Evolutionary conservation across 53 echinoderm and acorn worm species (phyloP).

Genomic region (Paelopatides confundens): DNA sequence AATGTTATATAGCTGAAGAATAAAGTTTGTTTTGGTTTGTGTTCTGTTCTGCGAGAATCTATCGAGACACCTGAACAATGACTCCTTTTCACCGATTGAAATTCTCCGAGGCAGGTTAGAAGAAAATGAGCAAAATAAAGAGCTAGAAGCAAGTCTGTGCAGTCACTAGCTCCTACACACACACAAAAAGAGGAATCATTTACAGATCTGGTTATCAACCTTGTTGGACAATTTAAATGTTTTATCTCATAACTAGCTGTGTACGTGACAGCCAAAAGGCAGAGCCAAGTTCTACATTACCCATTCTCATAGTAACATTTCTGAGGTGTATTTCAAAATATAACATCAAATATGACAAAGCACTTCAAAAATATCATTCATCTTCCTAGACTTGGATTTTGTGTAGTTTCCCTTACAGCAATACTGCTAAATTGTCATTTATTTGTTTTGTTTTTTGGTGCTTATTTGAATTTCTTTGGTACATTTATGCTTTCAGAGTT

Average conservation of each 20-base stretch:
- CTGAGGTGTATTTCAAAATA: no score
- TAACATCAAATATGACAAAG: no score
- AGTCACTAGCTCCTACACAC: neutral
- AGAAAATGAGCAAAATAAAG: neutral
- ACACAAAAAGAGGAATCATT: neutral
- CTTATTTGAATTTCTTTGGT: no score
- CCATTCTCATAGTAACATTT: no score
- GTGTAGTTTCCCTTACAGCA: no score
- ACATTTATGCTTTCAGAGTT: no score
- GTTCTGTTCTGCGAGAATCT: neutral
- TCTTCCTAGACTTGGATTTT: no score
- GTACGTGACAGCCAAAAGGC: neutral
- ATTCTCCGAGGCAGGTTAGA: neutral
- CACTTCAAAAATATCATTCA: no score
- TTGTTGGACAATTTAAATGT: neutral
- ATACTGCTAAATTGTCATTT: no score
- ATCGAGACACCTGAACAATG: conserved; percentile 40
- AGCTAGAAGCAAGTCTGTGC: neutral
- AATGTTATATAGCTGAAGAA: neutral
- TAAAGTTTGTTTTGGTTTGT: conserved; percentile 20
- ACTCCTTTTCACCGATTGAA: conserved; percentile 12
- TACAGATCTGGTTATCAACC: neutral
- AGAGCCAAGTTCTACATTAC: neutral
- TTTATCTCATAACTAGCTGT: neutral
- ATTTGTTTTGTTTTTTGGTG: no score